Conservation (phyloP, 2,888 invertebrate species). For the Stratiomys singularior region DNA sequence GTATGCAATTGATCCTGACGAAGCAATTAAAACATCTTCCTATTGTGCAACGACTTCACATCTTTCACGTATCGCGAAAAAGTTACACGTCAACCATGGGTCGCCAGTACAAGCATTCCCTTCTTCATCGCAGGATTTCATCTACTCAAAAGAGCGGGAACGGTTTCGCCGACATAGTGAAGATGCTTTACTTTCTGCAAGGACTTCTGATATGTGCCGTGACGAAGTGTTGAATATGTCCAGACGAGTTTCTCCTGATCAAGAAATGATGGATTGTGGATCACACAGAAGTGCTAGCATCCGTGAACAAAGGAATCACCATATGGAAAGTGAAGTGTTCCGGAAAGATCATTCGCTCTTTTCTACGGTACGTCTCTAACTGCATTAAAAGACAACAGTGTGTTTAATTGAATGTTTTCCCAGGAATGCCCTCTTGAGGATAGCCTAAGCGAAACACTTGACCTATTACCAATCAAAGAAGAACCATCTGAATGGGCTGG, state of each 20-base stretch:
- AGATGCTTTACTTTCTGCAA: slow-evolving; percentile 32
- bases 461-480: slow-evolving; percentile 66
- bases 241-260: slow-evolving; percentile 22
- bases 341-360: slow-evolving; percentile 11
- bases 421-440: slow-evolving; percentile 44
- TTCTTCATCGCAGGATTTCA: slow-evolving; percentile 15
- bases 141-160: slow-evolving; percentile 33
- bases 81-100: not conserved
- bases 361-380: not conserved
- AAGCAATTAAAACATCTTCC: slow-evolving; percentile 46
- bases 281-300: slow-evolving; percentile 1
- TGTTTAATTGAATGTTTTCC: not conserved
- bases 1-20: slow-evolving; percentile 64
- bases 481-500: slow-evolving; percentile 78
- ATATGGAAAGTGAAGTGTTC: slow-evolving; percentile 6
- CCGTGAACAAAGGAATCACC: not conserved
- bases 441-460: slow-evolving; percentile 52
- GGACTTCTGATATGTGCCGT: slow-evolving; percentile 8
- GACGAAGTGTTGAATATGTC: slow-evolving; percentile 39
- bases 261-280: not conserved
- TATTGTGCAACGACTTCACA: slow-evolving; percentile 27
- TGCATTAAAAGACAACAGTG: not conserved
- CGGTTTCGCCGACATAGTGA: slow-evolving; percentile 46
- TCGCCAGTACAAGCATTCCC: not conserved
- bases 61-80: slow-evolving; percentile 26